Evolutionary conservation across 2,797 vertebrate species (phyloP).

Genomic region (Fundulus diaphanus): DNA sequence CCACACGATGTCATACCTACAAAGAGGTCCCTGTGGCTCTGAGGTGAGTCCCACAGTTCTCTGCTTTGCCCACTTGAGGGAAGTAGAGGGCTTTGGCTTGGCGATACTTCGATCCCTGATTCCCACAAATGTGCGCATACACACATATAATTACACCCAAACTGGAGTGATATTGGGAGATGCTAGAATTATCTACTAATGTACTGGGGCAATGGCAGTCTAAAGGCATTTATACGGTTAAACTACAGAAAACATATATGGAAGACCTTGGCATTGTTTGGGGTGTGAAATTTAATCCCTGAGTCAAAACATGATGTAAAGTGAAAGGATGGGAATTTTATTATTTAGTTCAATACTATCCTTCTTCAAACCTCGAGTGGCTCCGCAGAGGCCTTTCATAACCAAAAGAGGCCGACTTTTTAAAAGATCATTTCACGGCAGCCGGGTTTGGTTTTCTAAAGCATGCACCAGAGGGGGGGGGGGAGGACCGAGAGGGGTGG

Average conservation of each 20-base stretch:
- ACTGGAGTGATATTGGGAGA: slow-evolving; percentile 32
- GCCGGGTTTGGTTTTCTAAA: slow-evolving; percentile 45
- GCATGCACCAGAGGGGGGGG: slow-evolving; percentile 28
- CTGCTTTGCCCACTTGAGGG: slow-evolving; percentile 65
- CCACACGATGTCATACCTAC: not conserved
- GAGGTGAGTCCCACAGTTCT: slow-evolving; percentile 36
- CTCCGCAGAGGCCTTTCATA: slow-evolving; percentile 55
- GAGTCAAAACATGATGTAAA: slow-evolving; percentile 65
- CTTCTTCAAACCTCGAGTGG: slow-evolving; percentile 30
- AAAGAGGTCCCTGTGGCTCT: slow-evolving; percentile 4
- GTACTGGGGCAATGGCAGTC: slow-evolving; percentile 38
- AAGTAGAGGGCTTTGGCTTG: slow-evolving; percentile 68
- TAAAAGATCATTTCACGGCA: slow-evolving; percentile 56
- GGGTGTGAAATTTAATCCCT: slow-evolving; percentile 66
- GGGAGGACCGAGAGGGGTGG: slow-evolving; percentile 28
- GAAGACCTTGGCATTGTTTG: slow-evolving; percentile 62
- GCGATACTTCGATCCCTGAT: slow-evolving; percentile 13
- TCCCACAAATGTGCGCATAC: slow-evolving; percentile 7
- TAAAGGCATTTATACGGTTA: slow-evolving; percentile 57
- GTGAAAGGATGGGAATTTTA: slow-evolving; percentile 53
- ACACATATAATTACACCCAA: slow-evolving; percentile 9
- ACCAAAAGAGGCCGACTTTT: slow-evolving; percentile 69
- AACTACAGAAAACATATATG: slow-evolving; percentile 66
- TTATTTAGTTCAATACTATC: slow-evolving; percentile 46
- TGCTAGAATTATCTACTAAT: slow-evolving; percentile 38